Base-by-base conservation (phyloP, 2,888 invertebrate species). In the Glyphotaelius pellucidus region DNA sequence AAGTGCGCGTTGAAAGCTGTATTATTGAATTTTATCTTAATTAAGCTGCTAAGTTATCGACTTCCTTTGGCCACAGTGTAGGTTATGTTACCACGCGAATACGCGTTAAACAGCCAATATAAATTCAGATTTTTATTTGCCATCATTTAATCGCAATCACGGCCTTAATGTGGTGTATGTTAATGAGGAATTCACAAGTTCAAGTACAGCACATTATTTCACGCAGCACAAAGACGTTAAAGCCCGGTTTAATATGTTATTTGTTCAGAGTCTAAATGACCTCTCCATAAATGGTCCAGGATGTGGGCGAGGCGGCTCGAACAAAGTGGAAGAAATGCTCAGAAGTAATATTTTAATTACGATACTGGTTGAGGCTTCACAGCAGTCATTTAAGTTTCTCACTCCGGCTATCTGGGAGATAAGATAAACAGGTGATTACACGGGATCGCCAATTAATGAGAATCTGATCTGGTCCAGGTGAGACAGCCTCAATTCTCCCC, bases 391-490 rank as follows among this genome's bases (percentile, higher is more conserved):
- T 67, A n/a, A 80, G 35, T 89, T 35, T 89, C 88, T 88, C 67
- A 67, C 88, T 35, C 35, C 79, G 35, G n/a, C 42, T 47, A 86
- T 86, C 42, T 31, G 15, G 32, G 86, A 90, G 90, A 90, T 90
- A 90, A 90, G 90, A 90, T 90, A 90, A 80, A 32, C 32, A 15
- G 38, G 38, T 67, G 90, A 85, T 85, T 67, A 90, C 86, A 80
- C 42, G 52, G 52, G 52, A 67, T 67, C 79, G 90, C 90, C 90
- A 86, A 90, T 90, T 90, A 90, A 90, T 86, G 90, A 86, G 86
- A 79, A 84, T 35, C 90, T 30, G 86, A n/a, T 80, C 86, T 35
- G 30, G 86, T 86, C 42, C 12, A 79, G 88, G 67, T 89, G 35
- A 31, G 87, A 87, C 31, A 52, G 87, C 32, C 25, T 87, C 67